Conservation (phyloP, 2,113 vertebrate genomes). For the Daubentonia madagascariensis region DNA sequence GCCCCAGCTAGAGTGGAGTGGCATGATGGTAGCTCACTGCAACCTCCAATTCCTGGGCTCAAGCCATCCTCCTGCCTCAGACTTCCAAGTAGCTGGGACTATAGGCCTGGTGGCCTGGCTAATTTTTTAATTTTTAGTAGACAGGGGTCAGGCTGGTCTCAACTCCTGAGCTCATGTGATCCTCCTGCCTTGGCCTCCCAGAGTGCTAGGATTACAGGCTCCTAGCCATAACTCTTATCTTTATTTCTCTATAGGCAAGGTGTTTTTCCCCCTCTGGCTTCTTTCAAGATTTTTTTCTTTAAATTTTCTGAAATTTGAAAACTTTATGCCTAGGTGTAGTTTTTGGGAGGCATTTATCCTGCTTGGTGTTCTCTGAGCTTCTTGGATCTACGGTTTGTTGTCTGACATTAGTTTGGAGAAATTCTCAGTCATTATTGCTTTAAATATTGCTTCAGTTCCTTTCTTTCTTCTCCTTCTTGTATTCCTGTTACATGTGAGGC, state of each 20-base stretch:
- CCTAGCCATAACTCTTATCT: background rate
- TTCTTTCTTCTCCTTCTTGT: background rate
- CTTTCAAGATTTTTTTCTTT: background rate
- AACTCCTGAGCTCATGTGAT: too few species aligned
- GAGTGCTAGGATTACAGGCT: too few species aligned
- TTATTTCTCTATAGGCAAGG: background rate
- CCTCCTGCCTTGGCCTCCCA: too few species aligned
- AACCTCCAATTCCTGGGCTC: too few species aligned
- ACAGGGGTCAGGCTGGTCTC: too few species aligned
- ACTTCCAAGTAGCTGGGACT: too few species aligned
- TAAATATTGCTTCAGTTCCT: slow-evolving; percentile 1
- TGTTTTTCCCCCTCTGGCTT: background rate
- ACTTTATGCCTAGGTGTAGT: background rate
- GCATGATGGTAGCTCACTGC: too few species aligned
- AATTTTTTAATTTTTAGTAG: too few species aligned
- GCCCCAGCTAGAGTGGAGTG: too few species aligned
- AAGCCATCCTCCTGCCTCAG: too few species aligned
- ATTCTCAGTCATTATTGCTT: background rate
- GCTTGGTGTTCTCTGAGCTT: background rate
- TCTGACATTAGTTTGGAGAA: background rate
- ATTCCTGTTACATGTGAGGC: background rate
- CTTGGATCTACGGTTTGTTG: background rate
- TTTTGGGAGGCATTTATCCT: background rate
- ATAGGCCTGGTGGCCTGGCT: too few species aligned
- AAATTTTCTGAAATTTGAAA: background rate